Conservation (phyloP, 1,140 invertebrate species). For the Lepidostoma basale region DNA sequence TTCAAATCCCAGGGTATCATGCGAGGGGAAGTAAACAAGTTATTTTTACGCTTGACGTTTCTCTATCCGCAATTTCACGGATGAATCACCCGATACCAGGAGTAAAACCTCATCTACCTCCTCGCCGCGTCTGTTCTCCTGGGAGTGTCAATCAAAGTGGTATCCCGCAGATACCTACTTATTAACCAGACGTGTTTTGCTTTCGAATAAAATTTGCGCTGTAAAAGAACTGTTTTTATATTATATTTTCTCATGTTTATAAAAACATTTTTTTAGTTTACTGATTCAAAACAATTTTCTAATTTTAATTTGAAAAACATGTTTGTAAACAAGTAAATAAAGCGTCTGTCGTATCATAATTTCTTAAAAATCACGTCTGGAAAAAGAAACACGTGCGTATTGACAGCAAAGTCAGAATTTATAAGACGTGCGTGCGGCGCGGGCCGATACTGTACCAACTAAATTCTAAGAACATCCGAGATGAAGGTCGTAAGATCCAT, state of each 20-base stretch:
- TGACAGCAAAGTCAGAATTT: too few relatives aligned
- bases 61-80: slow-evolving; percentile 39
- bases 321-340: too few relatives aligned
- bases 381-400: too few relatives aligned
- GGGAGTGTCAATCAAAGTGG: slow-evolving; percentile 32
- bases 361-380: too few relatives aligned
- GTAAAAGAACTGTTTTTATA: not conserved
- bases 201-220: not conserved
- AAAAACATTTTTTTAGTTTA: not conserved
- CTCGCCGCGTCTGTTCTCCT: not conserved
- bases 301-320: too few relatives aligned
- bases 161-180: not conserved
- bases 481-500: too few relatives aligned
- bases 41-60: slow-evolving; percentile 38
- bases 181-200: not conserved
- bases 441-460: too few relatives aligned
- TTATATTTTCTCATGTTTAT: not conserved
- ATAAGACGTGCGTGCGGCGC: too few relatives aligned
- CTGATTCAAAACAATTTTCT: too few relatives aligned
- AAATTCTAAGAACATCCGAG: too few relatives aligned
- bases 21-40: slow-evolving; percentile 34
- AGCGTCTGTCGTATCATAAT: too few relatives aligned
- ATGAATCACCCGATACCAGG: slow-evolving; percentile 33
- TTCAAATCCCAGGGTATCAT: slow-evolving; percentile 13
- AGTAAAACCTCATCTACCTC: slow-evolving; percentile 12